phyloP scores from a whole-genome alignment of 2,888 invertebrate genomes.

The Trichopria drosophilae region DNA sequence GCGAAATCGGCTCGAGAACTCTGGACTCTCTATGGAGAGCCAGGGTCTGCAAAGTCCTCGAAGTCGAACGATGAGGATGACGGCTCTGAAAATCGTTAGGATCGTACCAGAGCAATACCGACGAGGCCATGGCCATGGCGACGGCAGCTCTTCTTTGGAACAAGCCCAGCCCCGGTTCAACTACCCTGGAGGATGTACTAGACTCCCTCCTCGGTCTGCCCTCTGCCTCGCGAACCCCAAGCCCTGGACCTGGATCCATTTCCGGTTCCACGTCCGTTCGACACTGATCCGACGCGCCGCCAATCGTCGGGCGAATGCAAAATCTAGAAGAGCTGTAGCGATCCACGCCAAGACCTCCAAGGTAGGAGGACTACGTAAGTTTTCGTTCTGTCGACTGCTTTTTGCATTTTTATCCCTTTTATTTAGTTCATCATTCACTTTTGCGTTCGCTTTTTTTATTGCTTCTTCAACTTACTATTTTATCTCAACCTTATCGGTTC shows the following conservation, averaged over 20 bases:
- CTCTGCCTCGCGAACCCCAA: conserved; percentile 75
- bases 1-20: no score
- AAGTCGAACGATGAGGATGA: conserved; percentile 36
- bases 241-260: conserved; percentile 62
- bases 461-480: conserved; percentile 2
- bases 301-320: conserved; percentile 46
- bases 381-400: conserved; percentile 61
- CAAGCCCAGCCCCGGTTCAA: conserved; percentile 69
- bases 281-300: conserved; percentile 48
- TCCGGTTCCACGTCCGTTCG: conserved; percentile 49
- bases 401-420: conserved; percentile 23
- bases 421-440: conserved; percentile 6
- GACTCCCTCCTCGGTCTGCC: conserved; percentile 89
- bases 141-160: conserved; percentile 55
- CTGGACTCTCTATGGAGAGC: no score
- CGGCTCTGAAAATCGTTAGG: conserved; percentile 45
- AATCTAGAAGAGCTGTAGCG: conserved; percentile 56
- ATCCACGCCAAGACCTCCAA: conserved; percentile 62
- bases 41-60: no score
- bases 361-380: conserved; percentile 80
- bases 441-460: conserved; percentile 25
- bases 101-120: conserved; percentile 55
- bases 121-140: conserved; percentile 54
- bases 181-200: conserved; percentile 90
- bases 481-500: conserved; percentile 8